Base-by-base conservation (phyloP, 2,888 invertebrate genomes). In the Noctua fimbriata region DNA sequence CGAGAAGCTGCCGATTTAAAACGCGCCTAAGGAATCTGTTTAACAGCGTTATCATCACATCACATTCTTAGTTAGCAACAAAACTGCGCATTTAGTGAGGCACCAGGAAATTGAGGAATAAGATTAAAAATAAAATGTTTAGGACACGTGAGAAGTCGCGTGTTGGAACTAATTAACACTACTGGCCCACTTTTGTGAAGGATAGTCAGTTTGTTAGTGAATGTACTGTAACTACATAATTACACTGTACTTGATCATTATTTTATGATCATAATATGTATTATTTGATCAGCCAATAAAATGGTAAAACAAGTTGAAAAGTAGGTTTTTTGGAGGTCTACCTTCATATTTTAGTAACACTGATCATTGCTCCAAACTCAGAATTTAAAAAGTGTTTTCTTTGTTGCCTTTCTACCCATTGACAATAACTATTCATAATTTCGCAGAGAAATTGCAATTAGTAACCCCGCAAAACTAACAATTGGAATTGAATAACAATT, bases 51-150 rank as follows among this genome's bases (percentile, higher is more conserved):
- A 88, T 88, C 88, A 77, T 88, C 85, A 75, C 5, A 67, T 77
- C 73, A 81, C 76, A 88, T 81, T 85, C 84, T 67, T 32, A 44
- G 81, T 85, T 81, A 52, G 71, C 63, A 72, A 76, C 55, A 44
- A 75, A 88, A 82, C 88, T 89, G 78, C 88, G 88, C 86, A 86
- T 74, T 81, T 84, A 71, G 69, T 63, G 60, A 63, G 76, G 70
- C 79, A 73, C 84, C 77, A 77, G 76, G 66, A 79, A 87, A 81
- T 78, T 80, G 63, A 87, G 84, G 72, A 79, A 81, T 74, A 71
- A 16, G 60, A 74, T 69, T 78, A 76, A 88, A 88, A 84, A 89
- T 89, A 84, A 83, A 87, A 81, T 76, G 58, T 28, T 52, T 63
- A 24, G 32, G 44, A 52, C 78, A 76, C 78, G 84, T 79, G 77